phyloP scores from a whole-genome alignment of 2,888 invertebrate species.

The Gisinianus flammeolus region DNA sequence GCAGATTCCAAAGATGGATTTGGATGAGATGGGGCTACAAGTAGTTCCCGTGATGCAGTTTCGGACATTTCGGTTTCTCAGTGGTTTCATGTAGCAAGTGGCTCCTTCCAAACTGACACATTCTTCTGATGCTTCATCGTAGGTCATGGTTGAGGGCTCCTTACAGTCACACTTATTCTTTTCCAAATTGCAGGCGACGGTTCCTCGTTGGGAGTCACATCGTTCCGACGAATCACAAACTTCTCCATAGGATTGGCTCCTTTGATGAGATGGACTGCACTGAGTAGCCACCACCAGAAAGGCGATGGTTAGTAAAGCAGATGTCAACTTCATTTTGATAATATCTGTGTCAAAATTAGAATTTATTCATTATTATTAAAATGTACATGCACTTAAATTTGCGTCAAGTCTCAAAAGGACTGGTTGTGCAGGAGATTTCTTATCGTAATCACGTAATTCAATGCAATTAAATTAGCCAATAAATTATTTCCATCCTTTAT shows the following conservation, averaged over 20 bases:
- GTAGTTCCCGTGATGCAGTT: not conserved
- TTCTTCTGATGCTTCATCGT: not conserved
- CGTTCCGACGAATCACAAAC: not conserved
- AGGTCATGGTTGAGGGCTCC: not conserved
- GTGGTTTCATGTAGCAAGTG: not conserved
- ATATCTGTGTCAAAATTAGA: too few relatives aligned
- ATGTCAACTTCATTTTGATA: too few relatives aligned
- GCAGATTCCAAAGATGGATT: not conserved
- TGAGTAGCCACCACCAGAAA: too few relatives aligned
- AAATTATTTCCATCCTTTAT: too few relatives aligned
- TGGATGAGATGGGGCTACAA: not conserved
- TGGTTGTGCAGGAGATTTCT: too few relatives aligned
- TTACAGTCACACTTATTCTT: not conserved
- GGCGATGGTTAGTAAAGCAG: too few relatives aligned
- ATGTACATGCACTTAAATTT: too few relatives aligned
- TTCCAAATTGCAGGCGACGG: not conserved
- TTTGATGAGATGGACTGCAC: too few relatives aligned
- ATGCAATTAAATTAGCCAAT: too few relatives aligned
- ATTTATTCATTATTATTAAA: too few relatives aligned
- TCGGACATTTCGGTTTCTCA: not conserved
- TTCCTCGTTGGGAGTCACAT: not conserved
- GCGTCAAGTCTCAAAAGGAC: too few relatives aligned
- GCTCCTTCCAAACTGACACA: not conserved
- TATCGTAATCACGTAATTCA: too few relatives aligned
- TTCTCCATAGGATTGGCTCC: not conserved